These are phyloP conservation scores for Myotis daubentonii DNA, from an alignment of 2,797 vertebrate genomes.

Conservation along the genomic window DNA sequence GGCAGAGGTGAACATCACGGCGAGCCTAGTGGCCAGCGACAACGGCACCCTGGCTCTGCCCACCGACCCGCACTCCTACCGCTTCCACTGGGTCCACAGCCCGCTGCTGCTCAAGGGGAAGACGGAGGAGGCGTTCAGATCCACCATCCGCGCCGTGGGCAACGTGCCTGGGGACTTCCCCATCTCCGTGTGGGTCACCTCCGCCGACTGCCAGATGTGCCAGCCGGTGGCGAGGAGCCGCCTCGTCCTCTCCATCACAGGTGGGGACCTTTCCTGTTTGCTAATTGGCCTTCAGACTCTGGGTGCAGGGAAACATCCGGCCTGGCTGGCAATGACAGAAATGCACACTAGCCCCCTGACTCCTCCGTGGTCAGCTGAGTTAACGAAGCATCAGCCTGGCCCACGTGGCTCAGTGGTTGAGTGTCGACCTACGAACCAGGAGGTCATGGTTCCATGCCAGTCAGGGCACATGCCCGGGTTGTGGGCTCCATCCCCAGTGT, in stretches of 20 bases:
- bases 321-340: background rate
- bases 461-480: no score
- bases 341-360: background rate
- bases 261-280: conserved; percentile 62
- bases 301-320: background rate
- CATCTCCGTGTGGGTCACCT: conserved; percentile 84
- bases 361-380: background rate
- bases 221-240: conserved; percentile 74
- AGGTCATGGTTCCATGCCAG: no score
- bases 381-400: background rate
- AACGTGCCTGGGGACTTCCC: conserved; percentile 77
- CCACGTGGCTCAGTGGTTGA: no score
- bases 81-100: conserved; percentile 85
- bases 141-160: conserved; percentile 67
- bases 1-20: conserved; percentile 79
- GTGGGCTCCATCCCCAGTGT: no score
- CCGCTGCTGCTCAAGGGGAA: conserved; percentile 83
- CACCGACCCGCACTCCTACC: conserved; percentile 48
- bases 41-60: conserved; percentile 36
- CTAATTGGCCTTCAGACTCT: background rate
- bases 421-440: no score
- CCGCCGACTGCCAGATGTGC: conserved; percentile 79
- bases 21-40: conserved; percentile 72
- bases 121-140: conserved; percentile 64
- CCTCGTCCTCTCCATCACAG: conserved; percentile 81